Base-by-base conservation (phyloP, 2,888 invertebrate species). In the Athalia cordata region DNA sequence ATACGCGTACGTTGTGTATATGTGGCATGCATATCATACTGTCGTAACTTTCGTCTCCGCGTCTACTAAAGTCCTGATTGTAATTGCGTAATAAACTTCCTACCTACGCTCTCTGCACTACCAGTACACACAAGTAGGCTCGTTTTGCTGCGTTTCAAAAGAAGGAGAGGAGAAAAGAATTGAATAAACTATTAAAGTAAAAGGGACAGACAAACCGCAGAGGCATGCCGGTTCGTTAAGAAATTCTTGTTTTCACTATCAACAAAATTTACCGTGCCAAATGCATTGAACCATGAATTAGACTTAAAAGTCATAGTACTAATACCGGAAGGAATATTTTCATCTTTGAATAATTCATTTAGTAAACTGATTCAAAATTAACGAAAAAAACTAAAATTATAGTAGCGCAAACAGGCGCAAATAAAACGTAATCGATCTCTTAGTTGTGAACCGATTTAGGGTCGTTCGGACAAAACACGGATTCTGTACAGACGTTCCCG, bases 71-170 rank as follows among this genome's bases (percentile, higher is more conserved):
- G 57, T 72, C 59, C 57, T 59, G 72, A 72, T 72, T 72, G 72
- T 72, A 72, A 72, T 72, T 72, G 72, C 72, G 72, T 72, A 72
- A 72, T 72, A 72, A 72, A 72, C 72, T 72, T 15, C 43, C 70
- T 72, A 59, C 70, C 59, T 72, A 72, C 72, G 72, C 72, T 57
- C 72, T 52, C 57, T 29, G 29, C 29, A 29, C 29, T 29, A 29
- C 29, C 29, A 29, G 29, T 29, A 29, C 29, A 29, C 29, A 29
- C 29, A 29, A 29, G 29, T 47, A 47, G 72, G 59, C 72, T 47
- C 47, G 59, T 65, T 43, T 45, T 9, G n/a, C 47, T 47, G 55
- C 9, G 55, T n/a, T 4, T 55, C 55, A n/a, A n/a, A 6, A n/a
- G 4, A n/a, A n/a, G 57, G 47, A 43, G 45, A n/a, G 57, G 47